phyloP scores from a whole-genome alignment of 2,113 vertebrate species.

The Greenwoodochromis staneri region DNA sequence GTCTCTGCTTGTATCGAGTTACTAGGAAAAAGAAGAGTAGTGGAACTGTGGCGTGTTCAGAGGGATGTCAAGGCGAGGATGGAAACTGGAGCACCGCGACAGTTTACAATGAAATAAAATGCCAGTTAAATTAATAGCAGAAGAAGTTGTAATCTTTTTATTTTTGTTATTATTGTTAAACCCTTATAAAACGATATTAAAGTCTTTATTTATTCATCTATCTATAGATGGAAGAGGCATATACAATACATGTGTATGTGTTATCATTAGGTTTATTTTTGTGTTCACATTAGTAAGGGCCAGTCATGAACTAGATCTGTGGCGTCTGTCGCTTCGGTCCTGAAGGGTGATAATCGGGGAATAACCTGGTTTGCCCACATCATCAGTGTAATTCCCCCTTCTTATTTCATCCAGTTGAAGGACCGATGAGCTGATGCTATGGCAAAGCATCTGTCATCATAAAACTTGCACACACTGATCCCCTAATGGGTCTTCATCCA shows the following conservation, averaged over 20 bases:
- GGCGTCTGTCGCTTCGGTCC: rapidly evolving
- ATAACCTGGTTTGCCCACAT: background rate
- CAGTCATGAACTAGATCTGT: background rate
- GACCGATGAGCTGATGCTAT: background rate
- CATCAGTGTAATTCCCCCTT: background rate
- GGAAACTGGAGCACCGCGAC: constrained; percentile 9
- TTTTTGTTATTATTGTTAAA: background rate
- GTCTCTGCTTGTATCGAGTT: constrained; percentile 10
- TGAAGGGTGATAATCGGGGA: background rate
- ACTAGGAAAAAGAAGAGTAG: background rate
- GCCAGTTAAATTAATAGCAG: background rate
- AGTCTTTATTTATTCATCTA: background rate
- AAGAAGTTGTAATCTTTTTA: background rate
- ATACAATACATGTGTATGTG: background rate
- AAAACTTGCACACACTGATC: background rate
- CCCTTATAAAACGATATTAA: background rate
- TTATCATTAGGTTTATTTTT: background rate
- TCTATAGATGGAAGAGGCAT: background rate
- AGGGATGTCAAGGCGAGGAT: constrained; percentile 48
- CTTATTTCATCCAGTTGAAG: background rate
- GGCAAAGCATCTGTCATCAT: background rate
- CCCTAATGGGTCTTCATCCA: background rate
- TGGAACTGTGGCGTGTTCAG: constrained; percentile 18
- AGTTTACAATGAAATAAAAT: constrained; percentile 31
- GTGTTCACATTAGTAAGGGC: background rate